These are phyloP conservation scores for Pterophyllum scalare DNA, from an alignment of 2,113 vertebrate species.

Conservation along the genomic window DNA sequence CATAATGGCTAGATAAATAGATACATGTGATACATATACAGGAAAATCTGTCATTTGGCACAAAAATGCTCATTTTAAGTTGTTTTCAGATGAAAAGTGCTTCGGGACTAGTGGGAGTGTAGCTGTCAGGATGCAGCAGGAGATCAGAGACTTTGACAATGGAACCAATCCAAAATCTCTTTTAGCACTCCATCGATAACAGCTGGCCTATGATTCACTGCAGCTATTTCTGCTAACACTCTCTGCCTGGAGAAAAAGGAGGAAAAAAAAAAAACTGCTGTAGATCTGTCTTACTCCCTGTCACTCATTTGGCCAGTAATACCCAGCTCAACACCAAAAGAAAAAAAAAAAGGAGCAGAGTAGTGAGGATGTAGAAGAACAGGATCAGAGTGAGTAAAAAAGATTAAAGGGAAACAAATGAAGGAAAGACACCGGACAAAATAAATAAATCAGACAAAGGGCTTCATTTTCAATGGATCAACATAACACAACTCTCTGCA, in stretches of 20 bases:
- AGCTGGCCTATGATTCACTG: slow-evolving; percentile 65
- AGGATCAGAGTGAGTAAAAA: not conserved
- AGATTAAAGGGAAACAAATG: not conserved
- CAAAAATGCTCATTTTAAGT: not conserved
- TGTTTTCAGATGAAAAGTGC: slow-evolving; percentile 31
- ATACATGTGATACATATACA: not conserved
- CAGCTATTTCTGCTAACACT: slow-evolving; percentile 41
- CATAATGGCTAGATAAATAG: not conserved
- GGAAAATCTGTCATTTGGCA: not conserved
- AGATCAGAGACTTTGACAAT: slow-evolving; percentile 57
- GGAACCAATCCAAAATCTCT: slow-evolving; percentile 64
- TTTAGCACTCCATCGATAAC: slow-evolving; percentile 65
- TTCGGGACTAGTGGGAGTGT: slow-evolving; percentile 5
- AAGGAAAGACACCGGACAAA: not conserved
- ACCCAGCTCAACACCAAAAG: not conserved
- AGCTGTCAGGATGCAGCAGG: slow-evolving; percentile 38
- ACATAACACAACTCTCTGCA: slow-evolving; percentile 71
- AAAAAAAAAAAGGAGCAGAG: not conserved
- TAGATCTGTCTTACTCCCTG: slow-evolving; percentile 2
- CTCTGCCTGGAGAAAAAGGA: slow-evolving; percentile 13
- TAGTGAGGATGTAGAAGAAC: not conserved
- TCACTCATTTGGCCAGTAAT: slow-evolving; percentile 5
- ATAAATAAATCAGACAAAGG: slow-evolving; percentile 12
- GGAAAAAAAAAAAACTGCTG: slow-evolving; percentile 1
- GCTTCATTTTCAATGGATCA: slow-evolving; percentile 12